phyloP scores from a whole-genome alignment of 1,140 invertebrate genomes.

The Anastrepha obliqua region DNA sequence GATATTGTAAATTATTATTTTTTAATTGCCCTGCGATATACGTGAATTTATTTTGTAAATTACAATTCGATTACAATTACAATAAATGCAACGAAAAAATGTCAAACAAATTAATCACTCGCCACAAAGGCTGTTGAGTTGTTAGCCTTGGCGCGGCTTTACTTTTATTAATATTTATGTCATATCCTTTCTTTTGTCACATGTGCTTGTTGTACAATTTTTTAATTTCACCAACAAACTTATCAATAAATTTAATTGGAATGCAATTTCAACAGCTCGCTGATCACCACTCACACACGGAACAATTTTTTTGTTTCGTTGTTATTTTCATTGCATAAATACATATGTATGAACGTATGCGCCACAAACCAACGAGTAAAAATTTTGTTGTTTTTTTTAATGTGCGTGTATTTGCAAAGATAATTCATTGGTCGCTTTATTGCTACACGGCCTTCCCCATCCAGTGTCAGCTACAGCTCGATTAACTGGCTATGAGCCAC shows the following conservation, averaged over 20 bases:
- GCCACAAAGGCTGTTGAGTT: background rate
- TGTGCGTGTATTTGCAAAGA: background rate
- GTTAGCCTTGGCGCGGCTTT: background rate
- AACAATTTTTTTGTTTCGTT: background rate
- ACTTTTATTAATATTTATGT: background rate
- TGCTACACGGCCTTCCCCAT: background rate
- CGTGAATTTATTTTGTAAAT: too few species aligned
- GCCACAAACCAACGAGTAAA: background rate
- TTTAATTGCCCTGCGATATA: background rate
- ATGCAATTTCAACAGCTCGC: conserved; percentile 8
- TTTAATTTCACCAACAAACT: conserved; percentile 27
- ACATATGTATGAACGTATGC: background rate
- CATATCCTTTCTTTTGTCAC: background rate
- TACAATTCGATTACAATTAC: background rate
- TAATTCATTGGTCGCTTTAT: background rate
- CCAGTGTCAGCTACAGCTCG: background rate
- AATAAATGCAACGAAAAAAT: background rate
- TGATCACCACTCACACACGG: background rate
- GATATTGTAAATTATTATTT: background rate
- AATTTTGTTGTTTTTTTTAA: background rate
- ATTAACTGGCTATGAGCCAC: background rate
- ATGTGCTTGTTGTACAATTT: background rate
- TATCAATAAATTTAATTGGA: conserved; percentile 42
- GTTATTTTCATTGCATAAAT: conserved; percentile 26
- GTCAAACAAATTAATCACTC: conserved; percentile 5